Base-by-base conservation (phyloP, 2,888 invertebrate species). In the Euspilapteryx auroguttella region DNA sequence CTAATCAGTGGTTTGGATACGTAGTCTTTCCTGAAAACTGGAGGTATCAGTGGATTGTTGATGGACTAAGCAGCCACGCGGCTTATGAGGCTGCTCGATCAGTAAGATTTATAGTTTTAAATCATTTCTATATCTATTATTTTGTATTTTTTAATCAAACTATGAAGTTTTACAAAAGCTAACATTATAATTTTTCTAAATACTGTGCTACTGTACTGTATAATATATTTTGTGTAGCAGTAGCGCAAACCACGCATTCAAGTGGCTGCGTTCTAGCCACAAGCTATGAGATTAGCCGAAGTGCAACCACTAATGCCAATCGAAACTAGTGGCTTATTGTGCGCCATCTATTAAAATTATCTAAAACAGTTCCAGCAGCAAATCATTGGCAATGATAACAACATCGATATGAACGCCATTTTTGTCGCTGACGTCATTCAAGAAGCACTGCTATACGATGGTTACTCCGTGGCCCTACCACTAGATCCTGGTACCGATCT, bases 1-100 rank as follows among this genome's bases (percentile, higher is more conserved):
- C 85, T 0, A 84, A 82, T 36, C 83, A 82, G 53, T 86, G 86
- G 86, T 86, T 85, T 40, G 86, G 85, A 3, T 80, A 79, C 41
- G 59, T 79, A 7, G 58, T 85, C 5, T 80, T 73, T 12, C 76
- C 80, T 1, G 52, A 69, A 23, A 85, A 83, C 71, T 85, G 83
- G 83, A 54, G 65, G 4, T 63, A 63, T 33, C 64, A 80, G n/a
- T 85, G 83, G 81, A 54, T 84, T 1, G 71, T 78, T 15, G 73
- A 79, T 37, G 84, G 79, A 0, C 65, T 85, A 13, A 76, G 77
- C 0, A 56, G 58, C 3, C 81, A 80, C 42, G 79, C 82, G 24
- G 81, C 84, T 32, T 85, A 81, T 42, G 69, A 79, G 23, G 64
- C 76, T 2, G 52, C 79, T 1, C 63, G 56, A 32, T 35, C 50